Evolutionary conservation across 2,888 invertebrate genomes (phyloP).

Genomic region (Sclerodermus sp.): DNA sequence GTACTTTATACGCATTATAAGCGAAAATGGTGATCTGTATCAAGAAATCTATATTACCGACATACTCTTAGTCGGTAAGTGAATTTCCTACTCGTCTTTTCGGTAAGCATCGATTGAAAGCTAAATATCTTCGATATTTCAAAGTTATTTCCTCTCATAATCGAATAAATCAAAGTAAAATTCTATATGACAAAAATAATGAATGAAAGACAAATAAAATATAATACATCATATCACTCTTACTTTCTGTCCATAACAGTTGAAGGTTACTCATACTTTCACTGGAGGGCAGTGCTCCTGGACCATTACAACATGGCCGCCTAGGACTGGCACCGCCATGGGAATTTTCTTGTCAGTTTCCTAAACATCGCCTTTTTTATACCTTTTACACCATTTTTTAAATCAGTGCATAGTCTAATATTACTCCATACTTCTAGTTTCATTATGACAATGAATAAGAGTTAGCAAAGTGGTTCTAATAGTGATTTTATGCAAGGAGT

Average conservation of each 20-base stretch:
- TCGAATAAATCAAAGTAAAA: no score
- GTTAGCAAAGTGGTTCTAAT: not conserved
- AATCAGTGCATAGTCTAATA: conserved; percentile 23
- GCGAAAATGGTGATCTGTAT: no score
- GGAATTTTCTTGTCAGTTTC: conserved; percentile 47
- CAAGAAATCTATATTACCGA: not conserved
- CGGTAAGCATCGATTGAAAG: not conserved
- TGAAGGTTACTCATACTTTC: conserved; percentile 1
- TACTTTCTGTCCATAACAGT: not conserved
- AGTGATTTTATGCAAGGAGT: conserved; percentile 9
- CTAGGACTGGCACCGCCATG: conserved; percentile 47
- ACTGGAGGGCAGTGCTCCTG: conserved; percentile 18
- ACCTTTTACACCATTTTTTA: conserved; percentile 38
- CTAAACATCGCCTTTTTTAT: conserved; percentile 45
- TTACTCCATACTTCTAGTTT: conserved; percentile 19
- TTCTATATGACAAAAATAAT: no score
- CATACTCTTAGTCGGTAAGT: not conserved
- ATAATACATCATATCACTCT: no score
- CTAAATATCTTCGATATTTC: no score
- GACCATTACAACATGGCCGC: conserved; percentile 48
- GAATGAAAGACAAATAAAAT: no score
- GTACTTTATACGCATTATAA: no score
- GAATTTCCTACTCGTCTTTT: not conserved
- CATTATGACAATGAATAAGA: conserved; percentile 25
- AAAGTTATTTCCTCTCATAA: no score